These are phyloP conservation scores for Spodoptera exigua DNA, from an alignment of 2,888 invertebrate species.

Conservation along the genomic window DNA sequence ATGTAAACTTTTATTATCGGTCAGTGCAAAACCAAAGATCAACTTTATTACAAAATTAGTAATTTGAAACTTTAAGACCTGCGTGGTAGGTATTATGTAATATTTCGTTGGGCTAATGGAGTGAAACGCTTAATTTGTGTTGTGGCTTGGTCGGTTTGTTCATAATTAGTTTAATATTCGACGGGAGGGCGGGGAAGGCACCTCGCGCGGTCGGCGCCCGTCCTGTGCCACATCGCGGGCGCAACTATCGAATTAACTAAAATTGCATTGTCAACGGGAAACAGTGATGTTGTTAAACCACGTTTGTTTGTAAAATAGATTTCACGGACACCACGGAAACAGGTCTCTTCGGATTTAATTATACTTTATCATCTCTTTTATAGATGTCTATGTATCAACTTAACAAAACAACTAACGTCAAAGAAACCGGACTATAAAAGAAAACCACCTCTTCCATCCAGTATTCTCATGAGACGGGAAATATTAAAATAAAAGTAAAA, in stretches of 20 bases:
- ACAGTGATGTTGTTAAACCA: conserved; percentile 50
- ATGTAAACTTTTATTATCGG: conserved; percentile 10
- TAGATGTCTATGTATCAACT: neutral
- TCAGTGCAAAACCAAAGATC: conserved; percentile 1
- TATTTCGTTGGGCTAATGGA: conserved; percentile 72
- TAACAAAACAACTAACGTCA: conserved; percentile 25
- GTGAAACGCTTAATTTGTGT: conserved; percentile 76
- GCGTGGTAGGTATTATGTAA: conserved; percentile 30
- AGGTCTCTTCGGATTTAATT: no score
- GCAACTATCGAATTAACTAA: conserved; percentile 80
- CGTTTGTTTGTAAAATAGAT: conserved; percentile 19
- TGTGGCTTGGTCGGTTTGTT: conserved; percentile 77
- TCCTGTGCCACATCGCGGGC: conserved; percentile 54
- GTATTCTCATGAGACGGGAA: conserved; percentile 42
- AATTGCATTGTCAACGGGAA: conserved; percentile 84
- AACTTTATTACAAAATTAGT: neutral
- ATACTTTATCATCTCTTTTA: no score
- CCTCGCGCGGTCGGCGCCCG: conserved; percentile 37
- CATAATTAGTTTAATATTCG: conserved; percentile 84
- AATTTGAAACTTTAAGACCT: conserved; percentile 19
- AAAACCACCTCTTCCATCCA: conserved; percentile 20
- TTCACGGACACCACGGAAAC: no score
- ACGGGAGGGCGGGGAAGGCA: conserved; percentile 50
- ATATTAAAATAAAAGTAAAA: conserved; percentile 62
- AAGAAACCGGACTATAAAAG: conserved; percentile 38